phyloP scores from a whole-genome alignment of 1,140 invertebrate genomes.

The Tetraneura akinire region DNA sequence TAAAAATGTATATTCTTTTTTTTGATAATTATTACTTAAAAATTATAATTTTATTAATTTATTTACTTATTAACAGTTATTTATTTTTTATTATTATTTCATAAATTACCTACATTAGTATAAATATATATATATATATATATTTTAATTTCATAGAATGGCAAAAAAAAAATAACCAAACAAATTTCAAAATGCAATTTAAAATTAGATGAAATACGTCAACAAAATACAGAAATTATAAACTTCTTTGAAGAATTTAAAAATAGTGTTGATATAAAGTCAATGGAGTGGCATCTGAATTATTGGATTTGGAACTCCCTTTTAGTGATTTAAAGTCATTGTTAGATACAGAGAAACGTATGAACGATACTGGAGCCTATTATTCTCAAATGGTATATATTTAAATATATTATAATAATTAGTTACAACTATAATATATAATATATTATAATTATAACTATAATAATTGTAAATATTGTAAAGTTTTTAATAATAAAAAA shows the following conservation, averaged over 20 bases:
- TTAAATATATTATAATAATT: neutral
- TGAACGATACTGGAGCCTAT: neutral
- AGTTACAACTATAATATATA: neutral
- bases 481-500: too few species aligned
- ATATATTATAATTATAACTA: too few species aligned
- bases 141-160: neutral
- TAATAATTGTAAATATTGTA: too few species aligned
- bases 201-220: neutral
- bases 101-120: too few species aligned
- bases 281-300: neutral
- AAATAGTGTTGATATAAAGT: neutral
- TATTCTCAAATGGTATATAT: slow-evolving; percentile 5
- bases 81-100: too few species aligned
- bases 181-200: neutral
- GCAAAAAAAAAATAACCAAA: slow-evolving; percentile 2
- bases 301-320: neutral
- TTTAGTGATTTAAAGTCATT: neutral
- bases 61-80: too few species aligned
- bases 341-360: neutral
- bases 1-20: too few species aligned
- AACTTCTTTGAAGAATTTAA: neutral
- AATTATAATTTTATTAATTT: too few species aligned
- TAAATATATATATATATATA: too few species aligned
- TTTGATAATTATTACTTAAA: too few species aligned
- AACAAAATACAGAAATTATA: neutral